Evolutionary conservation across 2,113 vertebrate species (phyloP).

Genomic region (Heterocephalus glaber): DNA sequence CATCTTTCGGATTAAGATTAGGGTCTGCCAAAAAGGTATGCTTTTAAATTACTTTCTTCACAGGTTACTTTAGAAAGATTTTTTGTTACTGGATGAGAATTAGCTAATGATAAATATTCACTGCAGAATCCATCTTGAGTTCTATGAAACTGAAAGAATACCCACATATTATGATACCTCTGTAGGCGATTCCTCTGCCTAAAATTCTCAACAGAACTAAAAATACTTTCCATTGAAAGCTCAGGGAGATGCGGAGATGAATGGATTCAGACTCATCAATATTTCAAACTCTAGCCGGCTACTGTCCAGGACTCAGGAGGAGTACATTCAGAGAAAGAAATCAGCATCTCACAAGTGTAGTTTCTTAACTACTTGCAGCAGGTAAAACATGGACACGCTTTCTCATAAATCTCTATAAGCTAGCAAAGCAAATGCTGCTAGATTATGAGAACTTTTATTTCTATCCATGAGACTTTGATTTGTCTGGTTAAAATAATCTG

Average conservation of each 20-base stretch:
- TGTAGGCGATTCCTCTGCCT: not conserved
- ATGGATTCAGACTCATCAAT: slow-evolving; percentile 27
- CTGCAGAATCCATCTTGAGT: not conserved
- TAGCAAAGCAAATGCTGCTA: not conserved
- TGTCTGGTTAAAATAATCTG: not conserved
- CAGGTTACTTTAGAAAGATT: not conserved
- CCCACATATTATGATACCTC: not conserved
- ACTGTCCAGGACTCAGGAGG: not conserved
- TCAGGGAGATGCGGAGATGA: slow-evolving; percentile 45
- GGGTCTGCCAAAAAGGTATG: not conserved
- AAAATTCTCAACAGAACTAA: slow-evolving; percentile 55
- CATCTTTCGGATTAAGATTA: not conserved
- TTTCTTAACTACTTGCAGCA: not conserved
- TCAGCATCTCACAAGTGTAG: not conserved
- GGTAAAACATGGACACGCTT: not conserved
- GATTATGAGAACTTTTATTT: not conserved
- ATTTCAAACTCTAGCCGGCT: slow-evolving; percentile 2
- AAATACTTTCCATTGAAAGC: slow-evolving; percentile 21
- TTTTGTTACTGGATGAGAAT: not conserved
- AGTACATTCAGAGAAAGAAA: not conserved
- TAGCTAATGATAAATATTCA: not conserved
- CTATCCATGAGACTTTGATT: not conserved
- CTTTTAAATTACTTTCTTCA: not conserved
- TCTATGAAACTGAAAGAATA: not conserved
- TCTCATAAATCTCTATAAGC: not conserved